Evolutionary conservation across 2,113 vertebrate genomes (phyloP).

Genomic region (Sus scrofa): DNA sequence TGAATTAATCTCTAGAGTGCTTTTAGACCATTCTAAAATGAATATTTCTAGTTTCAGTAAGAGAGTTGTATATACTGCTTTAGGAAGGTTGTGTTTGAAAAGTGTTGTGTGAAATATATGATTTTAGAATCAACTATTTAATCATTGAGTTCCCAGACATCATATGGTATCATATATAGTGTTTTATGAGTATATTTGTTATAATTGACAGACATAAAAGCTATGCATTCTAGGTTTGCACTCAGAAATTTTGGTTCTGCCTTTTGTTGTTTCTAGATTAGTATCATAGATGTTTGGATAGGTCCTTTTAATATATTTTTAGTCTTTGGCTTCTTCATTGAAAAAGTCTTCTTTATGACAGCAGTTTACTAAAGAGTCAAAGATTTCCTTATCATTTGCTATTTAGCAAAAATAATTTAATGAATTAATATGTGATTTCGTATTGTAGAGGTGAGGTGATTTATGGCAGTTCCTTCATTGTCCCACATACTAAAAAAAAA

Average conservation of each 20-base stretch:
- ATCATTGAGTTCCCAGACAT: neutral
- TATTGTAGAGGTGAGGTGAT: neutral
- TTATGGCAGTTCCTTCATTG: neutral
- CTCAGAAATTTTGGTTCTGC: conserved; percentile 34
- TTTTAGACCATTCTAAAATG: conserved; percentile 16
- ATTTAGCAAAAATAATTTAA: conserved; percentile 26
- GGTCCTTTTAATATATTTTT: neutral
- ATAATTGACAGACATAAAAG: neutral
- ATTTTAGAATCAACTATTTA: neutral
- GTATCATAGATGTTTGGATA: neutral
- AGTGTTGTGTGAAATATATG: neutral
- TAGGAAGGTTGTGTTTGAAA: neutral
- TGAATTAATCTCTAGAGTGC: neutral
- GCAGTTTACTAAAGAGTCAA: neutral
- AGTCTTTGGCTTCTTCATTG: conserved; percentile 24
- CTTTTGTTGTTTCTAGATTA: conserved; percentile 36
- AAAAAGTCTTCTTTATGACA: neutral
- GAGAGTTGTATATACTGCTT: neutral
- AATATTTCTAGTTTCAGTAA: neutral
- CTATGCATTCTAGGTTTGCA: neutral
- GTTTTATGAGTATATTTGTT: conserved; percentile 15
- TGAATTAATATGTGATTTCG: neutral
- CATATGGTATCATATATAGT: neutral
- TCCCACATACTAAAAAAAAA: conserved; percentile 13
- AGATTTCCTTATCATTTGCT: conserved; percentile 10